phyloP scores from a whole-genome alignment of 1,140 invertebrate genomes.

The Medauroidea extradentata region DNA sequence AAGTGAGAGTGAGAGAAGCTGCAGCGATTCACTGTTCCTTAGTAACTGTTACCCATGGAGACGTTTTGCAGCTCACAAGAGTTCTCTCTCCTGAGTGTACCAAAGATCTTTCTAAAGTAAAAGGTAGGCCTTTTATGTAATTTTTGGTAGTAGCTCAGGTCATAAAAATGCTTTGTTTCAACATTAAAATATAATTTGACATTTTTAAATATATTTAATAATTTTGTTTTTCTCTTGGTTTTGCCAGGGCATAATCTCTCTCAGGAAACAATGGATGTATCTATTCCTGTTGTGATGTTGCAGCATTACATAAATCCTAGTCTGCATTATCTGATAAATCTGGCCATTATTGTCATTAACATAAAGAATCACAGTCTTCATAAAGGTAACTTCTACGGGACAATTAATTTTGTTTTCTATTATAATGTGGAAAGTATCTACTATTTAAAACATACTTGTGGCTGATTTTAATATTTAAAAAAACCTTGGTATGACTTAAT shows the following conservation, averaged over 20 bases:
- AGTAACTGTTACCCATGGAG: conserved; percentile 25
- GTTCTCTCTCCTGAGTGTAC: conserved; percentile 33
- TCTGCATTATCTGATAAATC: conserved; percentile 5
- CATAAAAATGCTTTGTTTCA: no score
- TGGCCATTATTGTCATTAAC: neutral
- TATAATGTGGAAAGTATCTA: no score
- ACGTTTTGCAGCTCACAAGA: conserved; percentile 30
- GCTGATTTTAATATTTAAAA: no score
- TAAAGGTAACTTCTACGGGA: neutral
- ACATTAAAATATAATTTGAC: no score
- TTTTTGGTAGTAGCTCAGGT: no score
- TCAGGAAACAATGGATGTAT: conserved; percentile 58
- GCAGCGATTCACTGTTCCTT: conserved; percentile 38
- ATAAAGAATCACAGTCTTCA: neutral
- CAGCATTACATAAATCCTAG: conserved; percentile 67
- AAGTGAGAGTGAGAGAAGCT: conserved; percentile 22
- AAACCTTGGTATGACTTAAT: no score
- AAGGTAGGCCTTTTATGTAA: conserved; percentile 1
- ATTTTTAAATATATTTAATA: neutral
- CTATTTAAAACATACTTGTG: no score
- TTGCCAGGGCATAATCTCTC: conserved; percentile 56
- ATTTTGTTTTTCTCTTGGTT: conserved; percentile 27
- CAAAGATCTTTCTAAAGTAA: conserved; percentile 41
- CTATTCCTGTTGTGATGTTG: conserved; percentile 62
- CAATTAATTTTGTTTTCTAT: neutral